Evolutionary conservation across 53 echinoderm and acorn worm species (phyloP).

Genomic region (Apostichopus leukothele): DNA sequence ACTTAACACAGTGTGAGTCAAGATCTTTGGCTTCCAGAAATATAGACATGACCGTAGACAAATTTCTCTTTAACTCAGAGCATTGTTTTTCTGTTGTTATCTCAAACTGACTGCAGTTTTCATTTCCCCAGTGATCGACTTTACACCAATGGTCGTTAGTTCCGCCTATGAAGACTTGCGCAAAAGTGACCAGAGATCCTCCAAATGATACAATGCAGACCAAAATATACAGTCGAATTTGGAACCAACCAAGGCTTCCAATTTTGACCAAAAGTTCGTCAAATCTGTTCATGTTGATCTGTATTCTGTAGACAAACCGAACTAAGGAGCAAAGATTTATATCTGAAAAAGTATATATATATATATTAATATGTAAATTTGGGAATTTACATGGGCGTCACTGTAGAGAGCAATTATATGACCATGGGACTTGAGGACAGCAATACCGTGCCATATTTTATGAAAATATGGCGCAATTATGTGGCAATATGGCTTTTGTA

Average conservation of each 20-base stretch:
- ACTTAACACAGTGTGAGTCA: conserved; percentile 1
- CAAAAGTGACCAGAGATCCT: conserved; percentile 4
- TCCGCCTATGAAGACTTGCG: conserved; percentile 36
- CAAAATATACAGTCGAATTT: neutral
- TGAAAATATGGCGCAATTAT: too few relatives aligned
- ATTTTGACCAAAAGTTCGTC: conserved; percentile 26
- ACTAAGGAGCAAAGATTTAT: too few relatives aligned
- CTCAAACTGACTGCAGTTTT: conserved; percentile 11
- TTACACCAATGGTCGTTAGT: conserved; percentile 41
- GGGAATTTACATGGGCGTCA: too few relatives aligned
- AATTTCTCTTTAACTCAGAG: neutral
- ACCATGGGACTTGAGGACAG: too few relatives aligned
- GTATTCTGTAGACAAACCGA: too few relatives aligned
- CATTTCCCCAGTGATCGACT: conserved; percentile 12
- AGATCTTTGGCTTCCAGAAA: neutral
- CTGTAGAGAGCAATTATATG: too few relatives aligned
- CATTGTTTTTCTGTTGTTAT: neutral
- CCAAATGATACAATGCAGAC: neutral
- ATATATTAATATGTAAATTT: too few relatives aligned
- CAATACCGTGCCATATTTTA: too few relatives aligned
- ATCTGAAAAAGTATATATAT: too few relatives aligned
- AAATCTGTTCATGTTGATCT: neutral
- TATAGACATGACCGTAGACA: neutral
- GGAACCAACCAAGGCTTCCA: conserved; percentile 15
- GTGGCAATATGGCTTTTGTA: too few relatives aligned